Evolutionary conservation across 2,888 invertebrate species (phyloP).

Genomic region (Hofmannophila pseudospretella): DNA sequence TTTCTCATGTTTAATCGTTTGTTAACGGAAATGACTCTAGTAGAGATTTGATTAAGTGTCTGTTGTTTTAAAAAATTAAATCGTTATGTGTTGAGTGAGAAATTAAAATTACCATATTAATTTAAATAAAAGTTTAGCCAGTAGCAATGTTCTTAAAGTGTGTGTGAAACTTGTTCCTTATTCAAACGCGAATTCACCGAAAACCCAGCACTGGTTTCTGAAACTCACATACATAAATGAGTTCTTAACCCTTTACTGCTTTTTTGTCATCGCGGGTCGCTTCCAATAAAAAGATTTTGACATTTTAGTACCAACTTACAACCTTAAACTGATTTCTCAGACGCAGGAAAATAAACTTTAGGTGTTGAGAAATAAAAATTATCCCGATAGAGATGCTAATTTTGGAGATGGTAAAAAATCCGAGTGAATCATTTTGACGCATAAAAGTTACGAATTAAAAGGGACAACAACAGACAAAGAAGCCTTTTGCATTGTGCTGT

Average conservation of each 20-base stretch:
- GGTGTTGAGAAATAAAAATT: constrained; percentile 7
- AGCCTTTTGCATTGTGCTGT: constrained; percentile 71
- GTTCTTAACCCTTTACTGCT: constrained; percentile 33
- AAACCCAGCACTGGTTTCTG: constrained; percentile 15
- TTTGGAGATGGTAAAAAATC: constrained; percentile 33
- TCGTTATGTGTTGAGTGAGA: constrained; percentile 7
- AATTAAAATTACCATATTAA: constrained; percentile 1
- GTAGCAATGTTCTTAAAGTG: no score
- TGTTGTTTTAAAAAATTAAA: constrained; percentile 12
- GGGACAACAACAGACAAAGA: constrained; percentile 73
- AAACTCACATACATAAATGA: constrained; percentile 30
- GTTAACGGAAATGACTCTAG: constrained; percentile 20
- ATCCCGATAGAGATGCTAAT: constrained; percentile 10
- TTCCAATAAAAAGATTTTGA: constrained; percentile 37
- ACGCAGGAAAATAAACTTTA: constrained; percentile 11
- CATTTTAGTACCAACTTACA: constrained; percentile 31
- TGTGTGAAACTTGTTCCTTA: no score
- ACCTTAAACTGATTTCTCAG: constrained; percentile 5
- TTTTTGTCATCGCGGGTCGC: constrained; percentile 40
- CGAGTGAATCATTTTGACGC: constrained; percentile 70
- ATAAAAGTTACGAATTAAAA: constrained; percentile 75
- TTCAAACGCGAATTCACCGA: constrained; percentile 1
- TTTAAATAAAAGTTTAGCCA: no score
- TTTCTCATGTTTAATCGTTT: constrained; percentile 22
- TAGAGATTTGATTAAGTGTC: constrained; percentile 17